Base-by-base conservation (phyloP, 37 sponge, comb jelly and placozoan genomes). In the Agelas oroides region DNA sequence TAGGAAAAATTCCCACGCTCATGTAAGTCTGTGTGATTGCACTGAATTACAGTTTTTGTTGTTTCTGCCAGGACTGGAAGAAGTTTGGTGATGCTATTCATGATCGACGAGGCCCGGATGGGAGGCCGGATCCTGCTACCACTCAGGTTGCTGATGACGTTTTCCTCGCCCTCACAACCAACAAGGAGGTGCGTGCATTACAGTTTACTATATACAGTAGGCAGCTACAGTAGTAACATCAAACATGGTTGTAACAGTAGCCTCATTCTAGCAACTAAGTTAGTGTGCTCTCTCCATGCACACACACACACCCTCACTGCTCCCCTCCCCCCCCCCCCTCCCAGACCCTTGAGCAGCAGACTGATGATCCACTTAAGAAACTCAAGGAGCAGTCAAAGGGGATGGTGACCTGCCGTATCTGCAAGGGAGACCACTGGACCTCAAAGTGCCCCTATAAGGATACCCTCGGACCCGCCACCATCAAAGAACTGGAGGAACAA, bases 361-460 rank as follows among this genome's bases (percentile, higher is more conserved):
- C 90, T 24, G 92, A 91, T 56, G 92, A 97, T 39, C 81, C 84
- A 15, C 75, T 94, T 70, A 88, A 80, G 86, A 94, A 94, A 81
- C 64, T 91, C 62, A 62, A 46, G 31, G 81, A 91, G n/a, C 60
- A 75, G 53, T 77, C 80, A 31, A 86, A 94, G 65, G 75, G 84
- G 12, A 94, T 94, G 89, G 97, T 96, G n/a, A 78, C 88, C 24
- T 97, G 97, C 75, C 92, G 97, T 84, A 80, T 89, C 71, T 97
- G 97, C 59, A 97, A 97, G 70, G 97, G 97, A 62, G 94, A 94
- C 56, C 97, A 97, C 60, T 97, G 97, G 97, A 94, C 94, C 40
- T 87, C 89, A 23, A 85, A 92, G 58, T 97, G 97, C 69, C 97
- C 97, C 15, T 97, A 94, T 73, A 97, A 97, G 79, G 97, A 97